These are phyloP conservation scores for Macrotis lagotis DNA, from an alignment of 2,113 vertebrate species.

Conservation along the genomic window DNA sequence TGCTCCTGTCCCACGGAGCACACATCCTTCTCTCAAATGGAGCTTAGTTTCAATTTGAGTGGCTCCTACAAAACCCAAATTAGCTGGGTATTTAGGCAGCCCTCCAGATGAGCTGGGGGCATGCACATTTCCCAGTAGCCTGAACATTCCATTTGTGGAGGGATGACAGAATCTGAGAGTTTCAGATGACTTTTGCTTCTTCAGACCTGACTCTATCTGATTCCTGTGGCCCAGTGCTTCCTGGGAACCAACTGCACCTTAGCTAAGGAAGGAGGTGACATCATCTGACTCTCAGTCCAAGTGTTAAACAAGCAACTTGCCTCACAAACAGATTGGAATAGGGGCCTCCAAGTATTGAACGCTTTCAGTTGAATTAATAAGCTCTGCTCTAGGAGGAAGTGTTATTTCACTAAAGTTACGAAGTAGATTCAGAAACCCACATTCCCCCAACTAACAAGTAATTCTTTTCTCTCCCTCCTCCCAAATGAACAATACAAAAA, in stretches of 20 bases:
- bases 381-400: neutral
- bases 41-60: neutral
- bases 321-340: conserved; percentile 27
- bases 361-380: neutral
- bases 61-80: neutral
- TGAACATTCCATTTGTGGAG: neutral
- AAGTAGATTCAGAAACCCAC: neutral
- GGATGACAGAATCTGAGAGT: neutral
- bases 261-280: conserved; percentile 1
- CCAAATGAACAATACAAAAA: neutral
- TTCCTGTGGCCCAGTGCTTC: neutral
- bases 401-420: neutral
- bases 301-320: neutral
- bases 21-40: neutral
- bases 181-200: neutral
- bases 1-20: neutral
- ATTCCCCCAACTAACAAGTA: neutral
- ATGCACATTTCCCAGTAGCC: neutral
- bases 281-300: neutral
- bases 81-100: neutral
- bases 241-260: conserved; percentile 5
- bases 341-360: neutral
- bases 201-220: neutral
- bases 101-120: neutral
- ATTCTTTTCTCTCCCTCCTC: neutral